These are phyloP conservation scores for Orthosia gracilis DNA, from an alignment of 2,888 invertebrate species.

Conservation along the genomic window DNA sequence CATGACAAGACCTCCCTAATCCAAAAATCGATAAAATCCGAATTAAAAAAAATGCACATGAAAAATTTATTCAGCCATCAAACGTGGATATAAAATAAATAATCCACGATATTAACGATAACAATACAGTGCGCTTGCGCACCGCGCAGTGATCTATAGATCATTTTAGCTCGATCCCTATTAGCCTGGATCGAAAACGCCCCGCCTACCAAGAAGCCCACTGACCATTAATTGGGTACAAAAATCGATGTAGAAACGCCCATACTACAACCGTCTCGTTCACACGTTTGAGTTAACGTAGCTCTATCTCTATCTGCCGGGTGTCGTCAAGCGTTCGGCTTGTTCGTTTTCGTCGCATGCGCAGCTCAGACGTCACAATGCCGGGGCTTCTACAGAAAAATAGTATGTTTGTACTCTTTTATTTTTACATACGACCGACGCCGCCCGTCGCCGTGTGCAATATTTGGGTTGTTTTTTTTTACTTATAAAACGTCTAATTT, in stretches of 20 bases:
- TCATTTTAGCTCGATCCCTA: slow-evolving; percentile 89
- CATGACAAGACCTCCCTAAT: slow-evolving; percentile 67
- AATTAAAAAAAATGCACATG: slow-evolving; percentile 75
- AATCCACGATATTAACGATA: slow-evolving; percentile 87
- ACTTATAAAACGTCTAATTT: slow-evolving; percentile 84
- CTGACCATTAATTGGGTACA: slow-evolving; percentile 90
- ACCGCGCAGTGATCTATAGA: slow-evolving; percentile 88
- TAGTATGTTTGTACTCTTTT: slow-evolving; percentile 83
- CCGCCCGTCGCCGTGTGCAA: slow-evolving; percentile 87
- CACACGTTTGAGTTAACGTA: slow-evolving; percentile 43
- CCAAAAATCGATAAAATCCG: slow-evolving; percentile 70
- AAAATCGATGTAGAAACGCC: slow-evolving; percentile 87
- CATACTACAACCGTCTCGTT: slow-evolving; percentile 76
- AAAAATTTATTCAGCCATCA: slow-evolving; percentile 87
- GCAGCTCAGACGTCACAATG: slow-evolving; percentile 83
- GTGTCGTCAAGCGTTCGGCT: slow-evolving; percentile 75
- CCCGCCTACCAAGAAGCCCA: slow-evolving; percentile 89
- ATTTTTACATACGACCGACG: slow-evolving; percentile 82
- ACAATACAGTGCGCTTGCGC: slow-evolving; percentile 86
- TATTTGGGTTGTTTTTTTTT: slow-evolving; percentile 88
- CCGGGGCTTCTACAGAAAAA: slow-evolving; percentile 88
- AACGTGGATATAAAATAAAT: slow-evolving; percentile 87
- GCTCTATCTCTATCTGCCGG: slow-evolving; percentile 69
- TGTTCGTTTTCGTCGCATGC: slow-evolving; percentile 86
- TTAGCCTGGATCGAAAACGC: slow-evolving; percentile 85